Evolutionary conservation across 2,888 invertebrate species (phyloP).

Genomic region (Eledone cirrhosa): DNA sequence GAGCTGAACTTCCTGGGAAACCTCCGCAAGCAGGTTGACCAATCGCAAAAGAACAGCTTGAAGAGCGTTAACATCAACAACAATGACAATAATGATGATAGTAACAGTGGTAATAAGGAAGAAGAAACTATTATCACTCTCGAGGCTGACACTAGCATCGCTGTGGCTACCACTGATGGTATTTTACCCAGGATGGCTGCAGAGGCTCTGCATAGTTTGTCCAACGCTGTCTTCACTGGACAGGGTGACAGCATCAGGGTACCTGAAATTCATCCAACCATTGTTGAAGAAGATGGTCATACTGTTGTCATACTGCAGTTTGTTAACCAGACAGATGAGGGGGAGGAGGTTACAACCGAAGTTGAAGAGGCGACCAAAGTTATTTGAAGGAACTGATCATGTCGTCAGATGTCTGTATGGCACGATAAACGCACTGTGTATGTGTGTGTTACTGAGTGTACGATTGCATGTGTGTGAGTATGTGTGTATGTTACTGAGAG

Average conservation of each 20-base stretch:
- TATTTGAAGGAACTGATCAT: too few relatives aligned
- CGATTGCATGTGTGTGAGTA: too few relatives aligned
- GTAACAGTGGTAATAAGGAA: too few relatives aligned
- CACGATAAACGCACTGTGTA: too few relatives aligned
- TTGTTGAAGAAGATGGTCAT: slow-evolving; percentile 40
- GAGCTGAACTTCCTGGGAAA: slow-evolving; percentile 55
- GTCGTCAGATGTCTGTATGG: too few relatives aligned
- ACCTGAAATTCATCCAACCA: slow-evolving; percentile 35
- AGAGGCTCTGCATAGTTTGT: slow-evolving; percentile 50
- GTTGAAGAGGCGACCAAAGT: too few relatives aligned
- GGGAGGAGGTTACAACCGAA: too few relatives aligned
- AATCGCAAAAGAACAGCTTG: slow-evolving; percentile 28
- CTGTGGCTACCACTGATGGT: background rate
- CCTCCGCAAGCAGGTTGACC: slow-evolving; percentile 42
- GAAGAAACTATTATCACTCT: slow-evolving; percentile 25
- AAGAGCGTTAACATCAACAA: background rate
- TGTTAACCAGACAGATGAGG: slow-evolving; percentile 47
- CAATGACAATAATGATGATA: too few relatives aligned
- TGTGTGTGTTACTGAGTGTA: too few relatives aligned
- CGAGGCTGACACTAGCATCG: slow-evolving; percentile 1
- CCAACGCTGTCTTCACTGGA: slow-evolving; percentile 41
- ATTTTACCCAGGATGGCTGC: slow-evolving; percentile 48
- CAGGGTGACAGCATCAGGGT: slow-evolving; percentile 37
- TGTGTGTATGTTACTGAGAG: too few relatives aligned
- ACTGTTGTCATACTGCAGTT: slow-evolving; percentile 57